Evolutionary conservation across 2,888 invertebrate genomes (phyloP).

Genomic region (Drosophila imparisetae): DNA sequence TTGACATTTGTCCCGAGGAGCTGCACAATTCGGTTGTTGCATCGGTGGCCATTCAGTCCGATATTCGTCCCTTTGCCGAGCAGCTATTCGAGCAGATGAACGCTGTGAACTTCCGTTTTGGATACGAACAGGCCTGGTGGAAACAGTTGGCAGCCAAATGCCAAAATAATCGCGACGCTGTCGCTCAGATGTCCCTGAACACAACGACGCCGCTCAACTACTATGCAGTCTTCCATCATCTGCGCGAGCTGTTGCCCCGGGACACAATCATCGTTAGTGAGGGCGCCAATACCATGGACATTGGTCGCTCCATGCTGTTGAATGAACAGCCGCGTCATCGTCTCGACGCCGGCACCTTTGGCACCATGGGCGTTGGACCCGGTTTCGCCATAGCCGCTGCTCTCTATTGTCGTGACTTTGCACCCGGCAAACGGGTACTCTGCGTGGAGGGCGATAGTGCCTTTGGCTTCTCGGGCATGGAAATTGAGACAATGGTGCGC

Average conservation of each 20-base stretch:
- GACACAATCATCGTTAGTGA: constrained; percentile 97
- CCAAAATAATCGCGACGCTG: constrained; percentile 89
- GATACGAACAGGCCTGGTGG: constrained; percentile 90
- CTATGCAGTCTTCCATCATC: constrained; percentile 94
- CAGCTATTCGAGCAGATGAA: constrained; percentile 87
- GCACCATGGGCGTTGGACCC: constrained; percentile 98
- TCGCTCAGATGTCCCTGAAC: constrained; percentile 89
- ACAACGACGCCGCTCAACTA: constrained; percentile 94
- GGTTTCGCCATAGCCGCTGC: constrained; percentile 97
- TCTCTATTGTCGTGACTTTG: constrained; percentile 92
- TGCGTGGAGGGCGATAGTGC: constrained; percentile 99
- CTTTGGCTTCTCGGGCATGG: constrained; percentile 99
- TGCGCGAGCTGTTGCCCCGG: constrained; percentile 90
- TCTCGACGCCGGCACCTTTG: constrained; percentile 98
- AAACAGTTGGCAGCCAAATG: constrained; percentile 89
- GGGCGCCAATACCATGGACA: constrained; percentile 99
- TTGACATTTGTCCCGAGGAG: constrained; percentile 95
- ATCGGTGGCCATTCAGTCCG: constrained; percentile 93
- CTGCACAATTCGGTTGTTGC: constrained; percentile 94
- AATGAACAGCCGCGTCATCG: constrained; percentile 94
- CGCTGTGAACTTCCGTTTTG: constrained; percentile 87
- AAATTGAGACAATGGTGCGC: constrained; percentile 97
- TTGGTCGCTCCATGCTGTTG: constrained; percentile 94
- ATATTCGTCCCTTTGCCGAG: constrained; percentile 90
- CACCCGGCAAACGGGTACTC: constrained; percentile 92